These are phyloP conservation scores for Tolypeutes matacus DNA, from an alignment of 2,797 vertebrate genomes.

Conservation along the genomic window DNA sequence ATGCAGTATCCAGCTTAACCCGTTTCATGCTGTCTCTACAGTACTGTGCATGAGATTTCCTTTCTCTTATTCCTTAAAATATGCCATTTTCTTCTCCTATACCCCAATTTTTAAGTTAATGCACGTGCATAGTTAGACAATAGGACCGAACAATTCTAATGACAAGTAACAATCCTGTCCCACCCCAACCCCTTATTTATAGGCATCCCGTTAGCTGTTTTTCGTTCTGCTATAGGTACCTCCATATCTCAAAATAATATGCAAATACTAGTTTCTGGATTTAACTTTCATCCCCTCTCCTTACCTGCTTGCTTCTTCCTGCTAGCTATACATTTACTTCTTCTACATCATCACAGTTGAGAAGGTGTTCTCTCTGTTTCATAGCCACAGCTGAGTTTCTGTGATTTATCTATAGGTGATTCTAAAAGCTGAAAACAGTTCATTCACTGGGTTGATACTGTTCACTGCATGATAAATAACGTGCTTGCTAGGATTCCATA, in stretches of 20 bases:
- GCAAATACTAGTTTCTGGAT: background rate
- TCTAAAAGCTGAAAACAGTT: slow-evolving; percentile 36
- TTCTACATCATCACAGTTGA: background rate
- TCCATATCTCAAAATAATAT: slow-evolving; percentile 11
- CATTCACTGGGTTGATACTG: background rate
- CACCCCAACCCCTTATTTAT: background rate
- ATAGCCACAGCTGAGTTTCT: background rate
- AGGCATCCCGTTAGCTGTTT: background rate
- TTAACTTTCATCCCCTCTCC: background rate
- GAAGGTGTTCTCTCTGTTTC: slow-evolving; percentile 6
- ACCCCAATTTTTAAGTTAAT: background rate
- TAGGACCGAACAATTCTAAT: background rate
- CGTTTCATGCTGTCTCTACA: background rate
- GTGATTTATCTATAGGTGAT: background rate
- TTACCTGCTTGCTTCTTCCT: background rate
- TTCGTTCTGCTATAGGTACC: background rate
- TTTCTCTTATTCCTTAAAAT: slow-evolving; percentile 30
- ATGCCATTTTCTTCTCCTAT: background rate
- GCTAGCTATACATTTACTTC: background rate
- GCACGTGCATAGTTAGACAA: background rate
- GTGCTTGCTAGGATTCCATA: background rate
- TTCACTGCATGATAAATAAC: background rate
- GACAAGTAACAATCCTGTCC: background rate
- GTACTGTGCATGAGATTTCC: background rate
- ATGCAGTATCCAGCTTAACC: slow-evolving; percentile 65